A percentile compares a stretch with the other conserved stretches of the same genome.
These are phyloP conservation scores for Buathra laborator DNA, from an alignment of 2,888 invertebrate genomes.

Conservation along the genomic window DNA sequence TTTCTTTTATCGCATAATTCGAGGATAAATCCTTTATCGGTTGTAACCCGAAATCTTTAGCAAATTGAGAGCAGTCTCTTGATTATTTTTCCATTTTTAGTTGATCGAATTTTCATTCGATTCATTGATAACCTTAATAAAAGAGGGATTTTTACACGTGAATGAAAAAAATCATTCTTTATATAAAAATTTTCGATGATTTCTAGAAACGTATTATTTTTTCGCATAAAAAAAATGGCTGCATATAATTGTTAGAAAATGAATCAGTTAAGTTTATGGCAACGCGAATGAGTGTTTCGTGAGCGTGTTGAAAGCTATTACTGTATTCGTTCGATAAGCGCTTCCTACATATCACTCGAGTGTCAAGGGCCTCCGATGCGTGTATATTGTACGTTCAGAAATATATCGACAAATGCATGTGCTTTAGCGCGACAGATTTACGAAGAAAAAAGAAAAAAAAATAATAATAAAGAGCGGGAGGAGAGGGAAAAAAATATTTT, in stretches of 20 bases:
- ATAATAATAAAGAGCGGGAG: not conserved
- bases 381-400: not conserved
- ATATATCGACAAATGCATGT: not conserved
- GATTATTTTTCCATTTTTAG: not conserved
- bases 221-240: not conserved
- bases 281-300: not conserved
- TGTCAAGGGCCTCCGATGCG: not conserved
- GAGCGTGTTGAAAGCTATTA: not conserved
- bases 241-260: not conserved
- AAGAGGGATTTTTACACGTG: too few relatives aligned
- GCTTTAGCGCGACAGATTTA: not conserved
- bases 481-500: constrained; percentile 2
- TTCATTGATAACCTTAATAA: too few relatives aligned
- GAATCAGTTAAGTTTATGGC: not conserved
- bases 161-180: not conserved
- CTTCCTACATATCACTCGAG: not conserved
- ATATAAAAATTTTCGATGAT: not conserved
- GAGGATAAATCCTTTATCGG: not conserved
- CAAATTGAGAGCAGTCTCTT: not conserved
- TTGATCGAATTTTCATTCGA: too few relatives aligned
- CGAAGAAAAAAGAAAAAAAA: not conserved
- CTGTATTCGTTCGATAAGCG: not conserved
- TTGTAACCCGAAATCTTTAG: not conserved
- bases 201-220: not conserved
- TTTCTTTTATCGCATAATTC: not conserved